Evolutionary conservation across 2,113 vertebrate genomes (phyloP), one percentile per base, ranked within the genome.

Genomic region (Trematocara variabile): DNA sequence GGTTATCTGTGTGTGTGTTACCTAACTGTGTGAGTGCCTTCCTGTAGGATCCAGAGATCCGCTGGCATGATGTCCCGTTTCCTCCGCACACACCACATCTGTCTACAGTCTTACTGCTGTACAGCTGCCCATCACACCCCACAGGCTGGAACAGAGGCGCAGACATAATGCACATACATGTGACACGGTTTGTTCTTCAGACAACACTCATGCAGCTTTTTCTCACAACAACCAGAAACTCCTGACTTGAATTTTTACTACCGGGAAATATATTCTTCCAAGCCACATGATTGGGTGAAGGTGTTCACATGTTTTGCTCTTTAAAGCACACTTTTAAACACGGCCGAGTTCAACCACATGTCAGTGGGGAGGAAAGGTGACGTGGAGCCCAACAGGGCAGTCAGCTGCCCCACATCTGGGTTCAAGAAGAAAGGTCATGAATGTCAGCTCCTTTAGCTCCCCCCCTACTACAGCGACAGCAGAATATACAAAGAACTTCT

Each of bases 11-110:
- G 58, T 34, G 94, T 94, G 94, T 95, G 93, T 96, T 97, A 98
- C 97, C 97, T 97, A 97, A 97, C 96, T 98, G 97, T 97, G 97
- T 89, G 96, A 97, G 90, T 94, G 96, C 96, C 94, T 94, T 97
- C 94, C 97, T 96, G 94, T 97, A 98, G 91, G 95, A 97, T 93
- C 98, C 97, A 11, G 97, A 97, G 80, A 98, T 93, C 56, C 97
- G 97, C 82, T 96, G 96, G 92, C 98, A 98, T 83, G 97, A 96
- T 60, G 96, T 96, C 89, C 97, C 97, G 20, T 96, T 96, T 50
- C 97, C 98, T 83, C 97, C 97, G 82, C 98, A 98, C 25, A 97
- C 93, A 68, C 97, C 97, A 90, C 97, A 98, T 92, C 96, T 96
- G 93, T 98, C 98, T 81, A 97, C 94, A 0, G 93, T 95, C 93